Base-by-base conservation (phyloP, 2,113 vertebrate genomes). In the Ochotona princeps region DNA sequence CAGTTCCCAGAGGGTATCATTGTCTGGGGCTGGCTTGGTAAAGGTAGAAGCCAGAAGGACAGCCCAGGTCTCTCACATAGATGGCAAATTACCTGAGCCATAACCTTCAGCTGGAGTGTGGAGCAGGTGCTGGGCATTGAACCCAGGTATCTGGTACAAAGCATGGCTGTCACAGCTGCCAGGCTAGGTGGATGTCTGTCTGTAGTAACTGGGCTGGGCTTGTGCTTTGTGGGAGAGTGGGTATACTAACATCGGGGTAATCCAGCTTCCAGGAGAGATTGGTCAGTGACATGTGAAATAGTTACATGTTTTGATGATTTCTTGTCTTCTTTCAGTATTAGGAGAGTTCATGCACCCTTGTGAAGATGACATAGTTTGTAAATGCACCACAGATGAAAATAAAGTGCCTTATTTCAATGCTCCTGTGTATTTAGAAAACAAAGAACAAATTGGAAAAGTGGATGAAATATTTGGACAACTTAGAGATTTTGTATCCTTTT, bases 331-430 rank as follows among this genome's bases (percentile, higher is more conserved):
- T 98, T 81, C 97, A 99, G 99, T 98, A 0, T 23, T 99, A 76
- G 99, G 99, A 67, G 99, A 99, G 93, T 99, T 99, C 92, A 95
- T 99, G 98, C 99, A 99, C 93, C 99, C 99, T 0, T 99, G 99
- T 97, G 99, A 99, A 98, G 99, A 99, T 96, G 99, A 99, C 69
- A 96, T 99, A 17, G 99, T 99, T 89, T 99, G 99, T 86, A 99
- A 99, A 94, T 99, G 99, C 94, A 98, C 98, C 76, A 99, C 99
- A 17, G 98, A 99, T 60, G 99, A 99, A 94, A 99, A 99, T 97
- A 99, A 99, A 93, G 99, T 99, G 89, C 99, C 99, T 80, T 99
- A 99, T 96, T 99, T 99, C 97, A 99, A 99, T 0, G 99, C 99
- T 23, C 99, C 99, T 0, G 99, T 99, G 51, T 99, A 99, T 91